Percentiles rank a stretch among this genome's conserved stretches.
Evolutionary conservation across 2,113 vertebrate species (phyloP).

Genomic region (Lepus timidus): DNA sequence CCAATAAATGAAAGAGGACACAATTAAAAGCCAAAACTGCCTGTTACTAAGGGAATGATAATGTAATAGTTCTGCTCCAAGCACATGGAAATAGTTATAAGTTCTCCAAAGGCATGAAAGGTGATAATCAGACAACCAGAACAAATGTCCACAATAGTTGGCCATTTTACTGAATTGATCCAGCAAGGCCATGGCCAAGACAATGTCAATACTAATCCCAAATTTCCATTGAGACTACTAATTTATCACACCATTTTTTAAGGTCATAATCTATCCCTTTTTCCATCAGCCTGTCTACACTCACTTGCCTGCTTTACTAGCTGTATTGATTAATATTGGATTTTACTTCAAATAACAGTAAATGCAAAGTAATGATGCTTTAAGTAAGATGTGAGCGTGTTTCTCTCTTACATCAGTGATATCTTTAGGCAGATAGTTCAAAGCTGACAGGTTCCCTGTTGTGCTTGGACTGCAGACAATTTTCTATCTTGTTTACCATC

Average conservation of each 20-base stretch:
- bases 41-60: background rate
- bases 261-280: background rate
- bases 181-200: background rate
- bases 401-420: background rate
- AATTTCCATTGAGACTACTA: background rate
- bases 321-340: background rate
- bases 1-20: background rate
- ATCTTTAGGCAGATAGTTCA: background rate
- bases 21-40: background rate
- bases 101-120: background rate
- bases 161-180: background rate
- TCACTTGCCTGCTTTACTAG: background rate
- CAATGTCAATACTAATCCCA: background rate
- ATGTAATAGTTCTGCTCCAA: background rate
- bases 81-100: background rate
- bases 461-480: background rate
- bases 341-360: background rate
- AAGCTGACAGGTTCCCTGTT: background rate
- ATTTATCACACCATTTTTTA: background rate
- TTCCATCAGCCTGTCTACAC: background rate
- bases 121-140: background rate
- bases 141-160: background rate
- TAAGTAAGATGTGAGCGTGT: background rate
- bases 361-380: background rate
- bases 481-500: background rate